Evolutionary conservation across 2,113 vertebrate species (phyloP), one percentile per base, ranked within the genome.

Genomic region (Menidia beryllina): DNA sequence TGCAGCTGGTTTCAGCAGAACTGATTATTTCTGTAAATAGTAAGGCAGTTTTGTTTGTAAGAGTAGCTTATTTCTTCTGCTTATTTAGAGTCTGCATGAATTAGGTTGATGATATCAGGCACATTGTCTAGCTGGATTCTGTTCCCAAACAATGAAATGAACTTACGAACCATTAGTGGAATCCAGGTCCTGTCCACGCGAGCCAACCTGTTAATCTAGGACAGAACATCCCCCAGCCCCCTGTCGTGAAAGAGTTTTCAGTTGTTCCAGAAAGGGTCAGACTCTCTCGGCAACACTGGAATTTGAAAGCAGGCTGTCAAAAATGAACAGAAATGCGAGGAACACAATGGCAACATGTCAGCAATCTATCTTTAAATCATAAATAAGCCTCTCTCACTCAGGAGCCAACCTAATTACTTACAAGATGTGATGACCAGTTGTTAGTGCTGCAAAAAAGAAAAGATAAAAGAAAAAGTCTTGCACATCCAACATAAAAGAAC

Each of bases 101-200:
- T 48, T 58, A 30, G 38, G 66, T 30, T 63, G 56, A 68, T 75
- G 60, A 62, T 47, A 63, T 67, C 27, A 77, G n/a, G 50, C 30
- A 69, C 63, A 75, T 61, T 41, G 17, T 50, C 36, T 53, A 34
- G 38, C 30, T 53, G 55, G 2, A 77, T 10, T 43, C 57, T 69
- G 57, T 39, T 79, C 66, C 52, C 56, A 49, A 72, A 73, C 67
- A 55, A 63, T 49, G 76, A 82, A 25, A 48, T 84, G 62, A 84
- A 88, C 85, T 85, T 68, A 10, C 77, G 79, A 88, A 82, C 79
- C 72, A 61, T 23, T 39, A 10, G 55, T 77, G 80, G 69, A 77
- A 75, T 83, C 70, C 55, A 78, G 67, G 41, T 59, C 53, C 49
- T 39, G 60, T 61, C 79, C 34, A 53, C 47, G 64, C 54, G 53